Percentiles rank a stretch among this genome's conserved stretches.
Evolutionary conservation across 2,888 invertebrate genomes (phyloP).

Genomic region (Cosmia pyralina): DNA sequence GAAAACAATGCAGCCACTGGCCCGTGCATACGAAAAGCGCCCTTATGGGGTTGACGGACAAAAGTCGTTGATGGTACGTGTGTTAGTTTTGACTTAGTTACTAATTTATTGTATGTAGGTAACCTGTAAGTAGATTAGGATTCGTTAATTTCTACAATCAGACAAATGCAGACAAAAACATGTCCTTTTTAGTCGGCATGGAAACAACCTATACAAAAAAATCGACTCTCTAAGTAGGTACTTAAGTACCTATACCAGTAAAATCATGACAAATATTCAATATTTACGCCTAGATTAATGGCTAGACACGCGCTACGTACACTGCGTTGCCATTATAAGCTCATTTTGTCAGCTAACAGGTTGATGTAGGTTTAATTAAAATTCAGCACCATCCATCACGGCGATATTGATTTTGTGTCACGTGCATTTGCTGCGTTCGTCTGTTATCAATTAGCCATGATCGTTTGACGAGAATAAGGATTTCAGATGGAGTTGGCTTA

Average conservation of each 20-base stretch:
- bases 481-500: constrained; percentile 35
- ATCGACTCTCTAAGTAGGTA: background rate
- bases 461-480: constrained; percentile 68
- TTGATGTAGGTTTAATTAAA: constrained; percentile 88
- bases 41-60: no score
- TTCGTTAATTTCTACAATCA: no score
- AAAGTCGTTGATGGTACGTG: no score
- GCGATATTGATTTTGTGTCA: constrained; percentile 88
- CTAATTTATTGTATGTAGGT: no score
- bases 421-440: constrained; percentile 78
- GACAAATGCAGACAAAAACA: no score
- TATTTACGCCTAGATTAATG: constrained; percentile 53
- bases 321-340: constrained; percentile 81
- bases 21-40: no score
- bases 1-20: no score
- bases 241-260: background rate
- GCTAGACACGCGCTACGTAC: constrained; percentile 56
- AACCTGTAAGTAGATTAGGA: no score
- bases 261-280: constrained; percentile 40
- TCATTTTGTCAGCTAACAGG: constrained; percentile 86
- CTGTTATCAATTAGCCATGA: constrained; percentile 83
- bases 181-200: no score
- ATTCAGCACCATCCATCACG: constrained; percentile 86
- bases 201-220: background rate
- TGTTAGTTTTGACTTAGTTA: no score